Conservation (phyloP, 2,888 invertebrate genomes). For the Latheticus oryzae region DNA sequence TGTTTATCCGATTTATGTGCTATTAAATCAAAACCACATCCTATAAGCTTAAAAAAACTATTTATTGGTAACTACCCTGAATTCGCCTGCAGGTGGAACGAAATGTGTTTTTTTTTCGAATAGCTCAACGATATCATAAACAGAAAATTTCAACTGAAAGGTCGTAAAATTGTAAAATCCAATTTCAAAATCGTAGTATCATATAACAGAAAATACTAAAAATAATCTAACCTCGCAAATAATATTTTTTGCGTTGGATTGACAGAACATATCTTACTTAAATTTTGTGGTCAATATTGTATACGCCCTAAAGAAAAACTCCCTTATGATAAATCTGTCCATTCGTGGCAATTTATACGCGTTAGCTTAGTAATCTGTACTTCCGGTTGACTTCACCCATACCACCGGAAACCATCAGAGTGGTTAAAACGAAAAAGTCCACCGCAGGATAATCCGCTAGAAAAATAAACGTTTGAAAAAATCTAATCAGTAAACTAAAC, state of each 20-base stretch:
- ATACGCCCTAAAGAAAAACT: constrained; percentile 5
- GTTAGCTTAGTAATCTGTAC: constrained; percentile 62
- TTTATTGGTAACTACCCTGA: too few species aligned
- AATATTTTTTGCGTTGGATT: too few species aligned
- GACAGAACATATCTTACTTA: too few species aligned
- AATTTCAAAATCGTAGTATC: constrained; percentile 4
- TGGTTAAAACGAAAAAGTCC: constrained; percentile 10
- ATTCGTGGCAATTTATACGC: constrained; percentile 58
- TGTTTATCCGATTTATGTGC: too few species aligned
- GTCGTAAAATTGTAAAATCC: constrained; percentile 3
- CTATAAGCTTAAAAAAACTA: too few species aligned
- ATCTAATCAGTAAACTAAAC: constrained; percentile 57
- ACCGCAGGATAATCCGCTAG: constrained; percentile 34
- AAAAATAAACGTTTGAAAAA: constrained; percentile 52
- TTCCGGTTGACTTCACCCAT: constrained; percentile 60
- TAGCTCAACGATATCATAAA: too few species aligned
- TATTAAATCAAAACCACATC: too few species aligned
- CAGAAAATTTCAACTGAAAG: too few species aligned
- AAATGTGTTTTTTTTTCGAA: too few species aligned
- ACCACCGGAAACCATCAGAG: constrained; percentile 31
- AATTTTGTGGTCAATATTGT: constrained; percentile 12
- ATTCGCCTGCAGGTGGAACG: too few species aligned
- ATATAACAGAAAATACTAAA: too few species aligned
- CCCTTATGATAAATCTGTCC: constrained; percentile 54
- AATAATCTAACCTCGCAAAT: too few species aligned